Conservation (phyloP, 2,888 invertebrate species). For the Caenorhabditis parvicauda region DNA sequence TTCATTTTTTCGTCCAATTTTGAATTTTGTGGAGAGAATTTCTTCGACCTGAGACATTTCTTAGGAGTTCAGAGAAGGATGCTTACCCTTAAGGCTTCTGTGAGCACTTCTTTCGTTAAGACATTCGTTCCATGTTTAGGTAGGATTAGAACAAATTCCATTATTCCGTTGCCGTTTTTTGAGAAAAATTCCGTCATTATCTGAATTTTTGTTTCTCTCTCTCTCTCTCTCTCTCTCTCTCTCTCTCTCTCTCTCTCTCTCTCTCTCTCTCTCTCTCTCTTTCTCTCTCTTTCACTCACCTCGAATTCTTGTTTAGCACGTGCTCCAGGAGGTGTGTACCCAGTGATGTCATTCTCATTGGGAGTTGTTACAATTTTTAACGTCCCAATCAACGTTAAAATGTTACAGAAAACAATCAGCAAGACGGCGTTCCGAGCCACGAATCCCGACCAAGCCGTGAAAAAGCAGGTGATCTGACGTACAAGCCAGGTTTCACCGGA, state of each 20-base stretch:
- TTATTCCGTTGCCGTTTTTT: constrained; percentile 42
- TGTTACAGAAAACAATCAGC: constrained; percentile 45
- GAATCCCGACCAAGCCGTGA: constrained; percentile 46
- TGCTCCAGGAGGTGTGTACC: constrained; percentile 58
- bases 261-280: constrained; percentile 21
- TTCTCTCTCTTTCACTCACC: constrained; percentile 1
- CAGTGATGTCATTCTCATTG: constrained; percentile 43
- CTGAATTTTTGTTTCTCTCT: constrained; percentile 2
- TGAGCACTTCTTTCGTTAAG: constrained; percentile 36
- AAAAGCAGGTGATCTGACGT: constrained; percentile 33
- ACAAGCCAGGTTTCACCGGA: constrained; percentile 31
- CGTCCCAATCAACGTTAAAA: constrained; percentile 47
- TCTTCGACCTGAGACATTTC: constrained; percentile 37
- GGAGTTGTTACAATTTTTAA: constrained; percentile 46
- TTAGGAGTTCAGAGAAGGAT: constrained; percentile 10
- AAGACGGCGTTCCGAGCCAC: constrained; percentile 44
- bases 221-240: constrained; percentile 17
- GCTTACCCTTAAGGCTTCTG: constrained; percentile 36
- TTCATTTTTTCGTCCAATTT: constrained; percentile 31
- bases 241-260: constrained; percentile 2
- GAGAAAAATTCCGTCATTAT: constrained; percentile 36
- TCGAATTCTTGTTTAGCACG: constrained; percentile 37
- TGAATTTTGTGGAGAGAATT: constrained; percentile 42
- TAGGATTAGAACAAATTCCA: constrained; percentile 48
- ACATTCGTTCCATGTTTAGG: constrained; percentile 41